phyloP scores from a whole-genome alignment of 2,797 vertebrate species.

The Ctenopoma multispine region DNA sequence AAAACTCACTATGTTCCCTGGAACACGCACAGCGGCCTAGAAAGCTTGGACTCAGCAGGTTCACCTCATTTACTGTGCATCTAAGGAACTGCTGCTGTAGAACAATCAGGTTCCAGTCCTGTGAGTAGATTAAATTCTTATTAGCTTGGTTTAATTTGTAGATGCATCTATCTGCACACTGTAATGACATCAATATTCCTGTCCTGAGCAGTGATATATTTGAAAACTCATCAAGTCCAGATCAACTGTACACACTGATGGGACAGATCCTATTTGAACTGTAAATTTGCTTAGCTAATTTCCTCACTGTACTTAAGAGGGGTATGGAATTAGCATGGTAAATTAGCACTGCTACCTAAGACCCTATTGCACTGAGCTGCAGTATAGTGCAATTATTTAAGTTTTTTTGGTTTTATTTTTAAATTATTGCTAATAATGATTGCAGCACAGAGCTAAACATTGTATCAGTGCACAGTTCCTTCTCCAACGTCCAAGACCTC shows the following conservation, averaged over 20 bases:
- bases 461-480: no score
- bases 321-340: constrained; percentile 8
- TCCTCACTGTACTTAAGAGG: constrained; percentile 14
- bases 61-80: no score
- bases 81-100: no score
- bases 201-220: neutral
- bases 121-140: neutral
- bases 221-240: neutral
- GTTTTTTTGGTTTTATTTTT: neutral
- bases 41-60: no score
- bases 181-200: constrained; percentile 10
- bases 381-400: neutral
- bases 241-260: constrained; percentile 1
- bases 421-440: no score
- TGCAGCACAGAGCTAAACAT: no score
- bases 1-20: no score
- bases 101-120: no score
- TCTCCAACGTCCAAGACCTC: neutral
- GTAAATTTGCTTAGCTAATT: constrained; percentile 43
- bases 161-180: constrained; percentile 5
- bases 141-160: neutral
- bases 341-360: constrained; percentile 20
- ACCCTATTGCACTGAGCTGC: constrained; percentile 1
- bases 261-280: constrained; percentile 10
- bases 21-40: no score